These are phyloP conservation scores for Melanchra persicariae DNA, from an alignment of 2,888 invertebrate genomes.

Conservation along the genomic window DNA sequence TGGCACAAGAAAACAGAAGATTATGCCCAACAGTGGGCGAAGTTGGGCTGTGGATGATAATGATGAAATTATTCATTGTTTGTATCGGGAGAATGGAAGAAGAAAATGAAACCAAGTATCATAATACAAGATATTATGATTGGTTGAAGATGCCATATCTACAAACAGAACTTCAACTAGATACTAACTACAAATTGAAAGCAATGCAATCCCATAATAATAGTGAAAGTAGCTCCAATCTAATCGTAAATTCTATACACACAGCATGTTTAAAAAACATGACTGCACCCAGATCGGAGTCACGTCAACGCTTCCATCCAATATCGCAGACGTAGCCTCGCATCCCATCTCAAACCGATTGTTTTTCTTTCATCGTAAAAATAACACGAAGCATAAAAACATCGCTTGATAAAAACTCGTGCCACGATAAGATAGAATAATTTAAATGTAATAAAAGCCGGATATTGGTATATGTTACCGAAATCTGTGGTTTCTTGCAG, in stretches of 20 bases:
- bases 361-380: slow-evolving; percentile 58
- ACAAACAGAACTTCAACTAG: background rate
- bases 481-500: slow-evolving; percentile 61
- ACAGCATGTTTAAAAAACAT: slow-evolving; percentile 51
- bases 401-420: slow-evolving; percentile 57
- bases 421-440: slow-evolving; percentile 64
- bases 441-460: slow-evolving; percentile 67
- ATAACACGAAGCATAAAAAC: slow-evolving; percentile 58
- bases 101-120: too few relatives aligned
- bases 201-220: slow-evolving; percentile 9
- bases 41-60: too few relatives aligned
- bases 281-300: slow-evolving; percentile 32
- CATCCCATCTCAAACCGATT: slow-evolving; percentile 41
- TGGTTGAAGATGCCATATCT: background rate
- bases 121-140: too few relatives aligned
- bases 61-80: background rate
- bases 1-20: too few relatives aligned
- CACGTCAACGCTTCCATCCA: slow-evolving; percentile 32
- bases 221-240: slow-evolving; percentile 6
- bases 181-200: slow-evolving; percentile 17
- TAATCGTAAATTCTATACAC: slow-evolving; percentile 26
- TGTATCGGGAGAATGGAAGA: too few relatives aligned
- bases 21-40: too few relatives aligned
- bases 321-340: slow-evolving; percentile 29
- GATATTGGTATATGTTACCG: slow-evolving; percentile 62